Base-by-base conservation (phyloP, 2,888 invertebrate species). In the Chrysina gloriosa region DNA sequence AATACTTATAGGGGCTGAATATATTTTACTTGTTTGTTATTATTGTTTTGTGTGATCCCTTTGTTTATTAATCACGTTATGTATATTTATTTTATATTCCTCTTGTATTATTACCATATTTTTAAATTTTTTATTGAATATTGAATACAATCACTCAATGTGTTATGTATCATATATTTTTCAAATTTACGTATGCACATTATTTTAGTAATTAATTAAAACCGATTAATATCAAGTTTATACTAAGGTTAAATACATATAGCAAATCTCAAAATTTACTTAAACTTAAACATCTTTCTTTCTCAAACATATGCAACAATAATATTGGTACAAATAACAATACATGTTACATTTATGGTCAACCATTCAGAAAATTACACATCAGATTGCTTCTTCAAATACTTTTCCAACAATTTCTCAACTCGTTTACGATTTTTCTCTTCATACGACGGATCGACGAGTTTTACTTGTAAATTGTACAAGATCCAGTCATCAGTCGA, bases 381-480 rank as follows among this genome's bases (percentile, higher is more conserved):
- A 1, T 2, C 42, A 6, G 19, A 0, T 36, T 19, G 42, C n/a
- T 58, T 58, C 25, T 39, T 58, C 6, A 42, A 2, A 4, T 36
- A 5, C 19, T 36, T 58, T 39, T 14, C 27, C 23, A 58, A 21
- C 14, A 39, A 25, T 39, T 39, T 58, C 9, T 36, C 25, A 2
- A 25, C 58, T 14, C 9, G 39, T 14, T 39, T 58, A 0, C 42
- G 39, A 9, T 25, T 1, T 2, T 25, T 58, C 14, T 39, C 58
- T 9, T 14, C 36, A 25, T 58, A 11, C 1, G 2, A 7, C 16
- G 6, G 7, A 39, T 65, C 34, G 5, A 65, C 47, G 42, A 29
- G 4, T n/a, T 36, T 31, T 14, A 61, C 58, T 14, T 42, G 29
- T 5, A 65, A 21, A 36, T 66, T 34, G 23, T 65, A 65, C 9